A percentile compares a stretch with the other conserved stretches of the same genome.
These are phyloP conservation scores for Camelus dromedarius DNA, from an alignment of 2,113 vertebrate species.

Conservation along the genomic window DNA sequence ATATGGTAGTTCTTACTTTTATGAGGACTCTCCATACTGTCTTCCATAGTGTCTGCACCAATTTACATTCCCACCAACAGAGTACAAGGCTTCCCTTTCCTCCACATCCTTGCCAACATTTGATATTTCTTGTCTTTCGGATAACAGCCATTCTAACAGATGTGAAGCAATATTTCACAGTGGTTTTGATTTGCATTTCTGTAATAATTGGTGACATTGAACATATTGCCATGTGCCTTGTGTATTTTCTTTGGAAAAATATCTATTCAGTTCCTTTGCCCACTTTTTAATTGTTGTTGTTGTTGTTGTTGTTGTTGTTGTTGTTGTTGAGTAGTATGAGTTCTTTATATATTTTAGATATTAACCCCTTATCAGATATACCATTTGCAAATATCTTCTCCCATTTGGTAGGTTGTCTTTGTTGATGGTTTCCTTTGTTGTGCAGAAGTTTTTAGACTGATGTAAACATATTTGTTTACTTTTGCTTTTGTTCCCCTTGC, in stretches of 20 bases:
- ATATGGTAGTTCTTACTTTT: not conserved
- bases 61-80: not conserved
- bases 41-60: not conserved
- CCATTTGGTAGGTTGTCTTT: not conserved
- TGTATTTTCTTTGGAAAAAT: not conserved
- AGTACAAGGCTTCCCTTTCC: not conserved
- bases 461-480: not conserved
- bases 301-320: not conserved
- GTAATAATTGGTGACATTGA: not conserved
- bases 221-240: not conserved
- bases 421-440: not conserved
- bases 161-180: not conserved
- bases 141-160: not conserved
- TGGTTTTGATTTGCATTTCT: not conserved
- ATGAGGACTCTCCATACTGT: not conserved
- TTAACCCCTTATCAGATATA: not conserved
- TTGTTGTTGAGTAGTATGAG: not conserved
- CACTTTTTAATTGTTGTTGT: not conserved
- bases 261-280: not conserved
- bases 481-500: not conserved
- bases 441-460: not conserved
- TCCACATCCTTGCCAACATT: not conserved
- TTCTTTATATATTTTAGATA: not conserved
- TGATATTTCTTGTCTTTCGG: not conserved
- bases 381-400: not conserved